Conservation (phyloP, 2,888 invertebrate genomes). For the Andrena marginata region DNA sequence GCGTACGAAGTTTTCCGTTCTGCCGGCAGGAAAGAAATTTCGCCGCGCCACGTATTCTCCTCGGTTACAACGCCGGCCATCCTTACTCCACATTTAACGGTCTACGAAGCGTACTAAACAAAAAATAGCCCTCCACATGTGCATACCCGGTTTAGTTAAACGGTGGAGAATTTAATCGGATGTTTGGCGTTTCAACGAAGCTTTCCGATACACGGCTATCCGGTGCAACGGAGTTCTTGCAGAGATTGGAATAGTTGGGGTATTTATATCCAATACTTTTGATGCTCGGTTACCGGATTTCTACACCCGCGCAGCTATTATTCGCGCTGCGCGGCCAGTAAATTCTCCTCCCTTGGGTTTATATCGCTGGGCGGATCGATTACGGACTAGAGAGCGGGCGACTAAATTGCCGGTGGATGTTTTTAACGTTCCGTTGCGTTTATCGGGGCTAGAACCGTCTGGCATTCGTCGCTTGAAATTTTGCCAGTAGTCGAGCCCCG, state of each 20-base stretch:
- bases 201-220: background rate
- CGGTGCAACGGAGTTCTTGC: background rate
- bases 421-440: conserved; percentile 6
- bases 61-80: too few relatives aligned
- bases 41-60: background rate
- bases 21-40: conserved; percentile 8
- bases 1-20: conserved; percentile 25
- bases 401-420: conserved; percentile 17
- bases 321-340: conserved; percentile 3
- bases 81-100: too few relatives aligned
- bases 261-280: conserved; percentile 27
- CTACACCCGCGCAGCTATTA: conserved; percentile 10
- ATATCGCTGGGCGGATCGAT: conserved; percentile 22
- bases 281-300: conserved; percentile 44
- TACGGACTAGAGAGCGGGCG: conserved; percentile 3
- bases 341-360: conserved; percentile 17
- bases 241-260: conserved; percentile 24
- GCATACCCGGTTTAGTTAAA: background rate
- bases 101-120: too few relatives aligned
- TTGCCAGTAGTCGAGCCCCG: conserved; percentile 18
- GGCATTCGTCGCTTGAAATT: conserved; percentile 13
- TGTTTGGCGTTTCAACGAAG: background rate
- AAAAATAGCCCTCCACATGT: too few relatives aligned
- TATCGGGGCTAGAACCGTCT: conserved; percentile 9
- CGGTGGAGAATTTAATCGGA: background rate